Conservation (phyloP, 2,888 invertebrate species). For the Cremastinae sp. region DNA sequence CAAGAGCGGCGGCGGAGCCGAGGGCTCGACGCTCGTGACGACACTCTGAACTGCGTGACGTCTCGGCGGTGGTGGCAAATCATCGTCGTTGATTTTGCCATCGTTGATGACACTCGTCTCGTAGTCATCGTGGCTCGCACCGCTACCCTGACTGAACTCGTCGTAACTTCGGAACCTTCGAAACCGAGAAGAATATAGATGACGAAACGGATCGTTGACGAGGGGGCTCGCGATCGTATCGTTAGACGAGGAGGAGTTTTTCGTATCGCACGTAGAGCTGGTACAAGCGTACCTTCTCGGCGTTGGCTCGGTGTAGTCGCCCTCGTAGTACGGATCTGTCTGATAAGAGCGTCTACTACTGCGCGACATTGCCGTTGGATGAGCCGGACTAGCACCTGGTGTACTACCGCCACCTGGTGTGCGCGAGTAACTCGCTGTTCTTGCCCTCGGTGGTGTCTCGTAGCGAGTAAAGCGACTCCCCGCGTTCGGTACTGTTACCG, state of each 20-base stretch:
- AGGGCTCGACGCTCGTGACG: conserved; percentile 82
- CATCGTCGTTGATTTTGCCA: conserved; percentile 77
- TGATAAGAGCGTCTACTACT: conserved; percentile 77
- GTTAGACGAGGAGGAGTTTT: conserved; percentile 26
- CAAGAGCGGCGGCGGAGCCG: conserved; percentile 74
- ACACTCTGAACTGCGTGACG: conserved; percentile 81
- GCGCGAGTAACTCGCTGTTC: conserved; percentile 82
- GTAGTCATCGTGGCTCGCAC: conserved; percentile 85
- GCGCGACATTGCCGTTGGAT: conserved; percentile 82
- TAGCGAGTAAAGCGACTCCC: conserved; percentile 82
- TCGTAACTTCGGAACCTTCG: conserved; percentile 85
- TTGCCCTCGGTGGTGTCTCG: conserved; percentile 83
- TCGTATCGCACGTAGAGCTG: conserved; percentile 49
- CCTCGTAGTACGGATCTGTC: conserved; percentile 77
- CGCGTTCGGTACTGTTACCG: conserved; percentile 77
- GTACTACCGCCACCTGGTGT: conserved; percentile 79
- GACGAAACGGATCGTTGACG: conserved; percentile 48
- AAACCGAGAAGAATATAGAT: conserved; percentile 52
- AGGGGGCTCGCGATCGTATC: conserved; percentile 40
- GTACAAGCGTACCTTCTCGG: conserved; percentile 62
- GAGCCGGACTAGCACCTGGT: conserved; percentile 80
- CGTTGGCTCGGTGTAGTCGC: conserved; percentile 75
- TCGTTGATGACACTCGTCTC: conserved; percentile 72
- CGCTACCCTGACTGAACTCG: conserved; percentile 88
- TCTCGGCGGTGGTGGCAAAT: conserved; percentile 80